Conservation (phyloP, 2,797 vertebrate species). For the Balearica regulorum region DNA sequence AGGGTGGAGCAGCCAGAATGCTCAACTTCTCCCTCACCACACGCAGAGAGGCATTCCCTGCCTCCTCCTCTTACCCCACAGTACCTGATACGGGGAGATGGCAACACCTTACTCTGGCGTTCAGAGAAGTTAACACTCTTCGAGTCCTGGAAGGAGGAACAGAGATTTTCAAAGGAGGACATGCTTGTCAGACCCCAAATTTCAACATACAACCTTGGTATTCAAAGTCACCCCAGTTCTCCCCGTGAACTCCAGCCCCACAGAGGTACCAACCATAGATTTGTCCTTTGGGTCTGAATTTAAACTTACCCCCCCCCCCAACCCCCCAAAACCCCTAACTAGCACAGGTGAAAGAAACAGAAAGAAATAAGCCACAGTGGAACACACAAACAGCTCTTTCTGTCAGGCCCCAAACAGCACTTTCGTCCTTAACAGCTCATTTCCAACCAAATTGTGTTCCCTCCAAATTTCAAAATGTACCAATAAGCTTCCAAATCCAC, state of each 20-base stretch:
- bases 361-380: neutral
- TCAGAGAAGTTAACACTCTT: conserved; percentile 76
- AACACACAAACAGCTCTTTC: neutral
- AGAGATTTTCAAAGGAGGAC: neutral
- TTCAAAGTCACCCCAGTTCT: neutral
- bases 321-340: too few relatives aligned
- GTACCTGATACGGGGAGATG: conserved; percentile 77
- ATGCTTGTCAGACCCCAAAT: neutral
- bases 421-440: neutral
- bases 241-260: neutral
- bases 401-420: neutral
- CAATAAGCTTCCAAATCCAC: neutral
- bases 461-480: neutral
- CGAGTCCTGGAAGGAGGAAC: conserved; percentile 74
- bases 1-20: neutral
- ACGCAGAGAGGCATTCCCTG: neutral
- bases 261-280: neutral
- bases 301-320: too few relatives aligned
- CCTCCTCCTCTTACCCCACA: neutral
- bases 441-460: neutral
- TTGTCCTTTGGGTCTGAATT: neutral
- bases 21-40: neutral
- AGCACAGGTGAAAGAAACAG: neutral
- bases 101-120: conserved; percentile 70
- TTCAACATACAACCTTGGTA: neutral